Percentiles rank a stretch among this genome's conserved stretches.
These are phyloP conservation scores for Resseliella maxima DNA, from an alignment of 2,888 invertebrate species.

Conservation along the genomic window DNA sequence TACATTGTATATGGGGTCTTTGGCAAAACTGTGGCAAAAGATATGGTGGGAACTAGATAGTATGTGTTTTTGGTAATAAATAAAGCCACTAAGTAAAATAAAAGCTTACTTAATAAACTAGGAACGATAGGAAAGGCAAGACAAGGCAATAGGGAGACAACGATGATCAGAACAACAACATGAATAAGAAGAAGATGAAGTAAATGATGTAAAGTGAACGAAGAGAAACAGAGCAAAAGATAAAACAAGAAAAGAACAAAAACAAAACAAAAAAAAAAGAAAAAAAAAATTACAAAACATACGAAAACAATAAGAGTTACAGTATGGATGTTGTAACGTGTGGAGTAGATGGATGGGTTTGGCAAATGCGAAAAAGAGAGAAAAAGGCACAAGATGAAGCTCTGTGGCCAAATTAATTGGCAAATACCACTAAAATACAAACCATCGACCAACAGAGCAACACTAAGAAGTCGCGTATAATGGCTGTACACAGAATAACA, in stretches of 20 bases:
- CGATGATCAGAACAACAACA: background rate
- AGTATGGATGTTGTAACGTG: background rate
- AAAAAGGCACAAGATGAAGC: background rate
- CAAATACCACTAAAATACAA: constrained; percentile 47
- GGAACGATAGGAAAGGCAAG: background rate
- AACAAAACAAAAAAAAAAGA: too few relatives aligned
- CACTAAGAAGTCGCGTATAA: constrained; percentile 41
- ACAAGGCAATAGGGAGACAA: background rate
- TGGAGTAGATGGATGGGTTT: background rate
- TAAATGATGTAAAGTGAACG: background rate
- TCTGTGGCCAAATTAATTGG: constrained; percentile 53
- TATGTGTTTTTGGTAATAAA: constrained; percentile 28
- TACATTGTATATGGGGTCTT: too few relatives aligned
- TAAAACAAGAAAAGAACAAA: background rate
- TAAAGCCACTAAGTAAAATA: constrained; percentile 53
- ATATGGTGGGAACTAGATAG: background rate
- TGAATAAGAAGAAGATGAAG: background rate
- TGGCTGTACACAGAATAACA: constrained; percentile 34
- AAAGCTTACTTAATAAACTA: constrained; percentile 37
- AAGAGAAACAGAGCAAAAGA: background rate
- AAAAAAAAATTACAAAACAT: background rate
- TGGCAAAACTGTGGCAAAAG: background rate
- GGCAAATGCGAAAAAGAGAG: background rate
- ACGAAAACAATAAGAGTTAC: constrained; percentile 35
- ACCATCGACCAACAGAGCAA: constrained; percentile 28